Conservation (phyloP, 2,113 vertebrate species). For the Capreolus pygargus region DNA sequence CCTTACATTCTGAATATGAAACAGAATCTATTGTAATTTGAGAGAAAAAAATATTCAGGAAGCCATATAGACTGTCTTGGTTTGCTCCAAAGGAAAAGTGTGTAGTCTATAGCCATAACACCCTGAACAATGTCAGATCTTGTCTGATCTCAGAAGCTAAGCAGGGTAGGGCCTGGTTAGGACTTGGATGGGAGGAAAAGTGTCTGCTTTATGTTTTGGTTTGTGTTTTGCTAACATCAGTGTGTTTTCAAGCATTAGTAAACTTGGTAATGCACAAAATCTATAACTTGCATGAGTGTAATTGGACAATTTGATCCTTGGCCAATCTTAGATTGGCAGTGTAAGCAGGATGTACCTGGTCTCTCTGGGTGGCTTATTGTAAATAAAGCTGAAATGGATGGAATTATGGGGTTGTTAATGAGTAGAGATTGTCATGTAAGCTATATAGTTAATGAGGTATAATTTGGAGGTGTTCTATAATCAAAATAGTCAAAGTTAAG, state of each 20-base stretch:
- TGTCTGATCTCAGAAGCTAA: background rate
- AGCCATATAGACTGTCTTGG: background rate
- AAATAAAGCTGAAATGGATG: constrained; percentile 5
- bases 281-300: background rate
- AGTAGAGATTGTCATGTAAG: background rate
- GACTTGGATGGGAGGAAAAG: background rate
- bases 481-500: background rate
- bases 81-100: background rate
- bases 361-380: background rate
- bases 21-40: background rate
- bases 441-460: background rate
- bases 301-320: background rate
- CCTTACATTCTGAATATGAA: background rate
- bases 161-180: background rate
- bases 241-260: background rate
- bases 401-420: background rate
- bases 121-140: background rate
- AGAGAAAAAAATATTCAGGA: background rate
- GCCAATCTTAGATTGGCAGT: background rate
- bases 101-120: background rate
- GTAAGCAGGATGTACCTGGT: background rate
- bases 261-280: background rate
- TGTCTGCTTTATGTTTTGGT: background rate
- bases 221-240: background rate
- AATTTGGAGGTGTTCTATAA: background rate